A percentile compares a stretch with the other conserved stretches of the same genome.
Conservation (phyloP, 2,113 vertebrate genomes). For the Sprattus sprattus region DNA sequence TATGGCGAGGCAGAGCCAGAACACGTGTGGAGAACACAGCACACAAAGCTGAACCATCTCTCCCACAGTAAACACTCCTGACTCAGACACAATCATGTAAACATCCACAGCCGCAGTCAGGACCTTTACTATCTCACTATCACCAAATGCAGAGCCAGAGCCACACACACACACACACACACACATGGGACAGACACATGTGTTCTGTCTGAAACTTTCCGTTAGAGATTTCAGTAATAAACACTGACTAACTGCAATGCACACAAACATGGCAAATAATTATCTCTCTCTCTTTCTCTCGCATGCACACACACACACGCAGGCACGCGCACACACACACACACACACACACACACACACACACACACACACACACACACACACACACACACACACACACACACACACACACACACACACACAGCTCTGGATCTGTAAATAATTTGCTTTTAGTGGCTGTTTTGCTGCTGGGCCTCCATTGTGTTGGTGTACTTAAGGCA, state of each 20-base stretch:
- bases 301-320: no score
- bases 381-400: no score
- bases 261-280: neutral
- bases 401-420: neutral
- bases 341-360: no score
- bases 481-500: neutral
- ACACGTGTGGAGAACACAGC: neutral
- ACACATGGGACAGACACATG: neutral
- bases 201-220: neutral
- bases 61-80: neutral
- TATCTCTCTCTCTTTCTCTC: neutral
- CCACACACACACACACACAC: neutral
- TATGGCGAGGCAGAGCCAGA: neutral
- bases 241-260: neutral
- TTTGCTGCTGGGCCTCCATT: neutral
- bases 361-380: no score
- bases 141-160: neutral
- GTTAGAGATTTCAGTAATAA: neutral
- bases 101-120: neutral
- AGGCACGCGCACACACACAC: no score
- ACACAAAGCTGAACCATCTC: no score
- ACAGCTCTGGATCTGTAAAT: slow-evolving; percentile 7
- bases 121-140: neutral
- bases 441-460: neutral
- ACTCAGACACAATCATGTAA: neutral